A percentile compares a stretch with the other conserved stretches of the same genome.
phyloP scores from a whole-genome alignment of 2,888 invertebrate species.

The Andrena dorsata region DNA sequence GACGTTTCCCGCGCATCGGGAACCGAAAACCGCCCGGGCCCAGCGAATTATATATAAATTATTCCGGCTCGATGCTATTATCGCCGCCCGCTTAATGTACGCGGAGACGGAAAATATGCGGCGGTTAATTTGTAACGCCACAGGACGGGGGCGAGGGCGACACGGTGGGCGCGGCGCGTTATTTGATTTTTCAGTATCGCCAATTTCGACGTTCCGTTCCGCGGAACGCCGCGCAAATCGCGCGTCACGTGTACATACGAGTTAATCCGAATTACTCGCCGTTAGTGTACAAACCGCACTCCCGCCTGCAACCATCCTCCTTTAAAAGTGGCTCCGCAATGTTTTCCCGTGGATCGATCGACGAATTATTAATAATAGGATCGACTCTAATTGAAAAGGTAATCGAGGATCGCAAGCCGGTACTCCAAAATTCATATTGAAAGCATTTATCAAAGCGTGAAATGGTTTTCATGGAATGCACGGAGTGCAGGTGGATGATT shows the following conservation, averaged over 20 bases:
- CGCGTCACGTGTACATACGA: conserved; percentile 29
- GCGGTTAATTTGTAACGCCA: conserved; percentile 71
- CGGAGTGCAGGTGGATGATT: neutral
- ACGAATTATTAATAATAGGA: conserved; percentile 27
- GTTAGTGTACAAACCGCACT: conserved; percentile 22
- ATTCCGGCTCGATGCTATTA: conserved; percentile 60
- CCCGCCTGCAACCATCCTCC: neutral
- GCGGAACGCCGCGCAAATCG: conserved; percentile 34
- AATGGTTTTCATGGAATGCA: neutral
- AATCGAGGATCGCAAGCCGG: conserved; percentile 6
- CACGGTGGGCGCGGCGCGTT: conserved; percentile 14
- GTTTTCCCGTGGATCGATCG: neutral
- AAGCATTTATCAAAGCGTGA: neutral
- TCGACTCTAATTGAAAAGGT: conserved; percentile 30
- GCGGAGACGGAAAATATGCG: conserved; percentile 66
- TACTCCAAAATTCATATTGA: neutral
- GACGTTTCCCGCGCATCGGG: conserved; percentile 9
- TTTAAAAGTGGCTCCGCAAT: conserved; percentile 16
- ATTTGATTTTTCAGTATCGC: conserved; percentile 61
- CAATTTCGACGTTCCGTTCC: conserved; percentile 30
- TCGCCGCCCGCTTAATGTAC: conserved; percentile 53
- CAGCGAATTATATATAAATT: conserved; percentile 62
- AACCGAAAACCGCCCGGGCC: conserved; percentile 15
- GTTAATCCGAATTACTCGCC: conserved; percentile 53
- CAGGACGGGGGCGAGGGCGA: conserved; percentile 15